phyloP scores from a whole-genome alignment of 2,113 vertebrate species.

The Anoura caudifer region DNA sequence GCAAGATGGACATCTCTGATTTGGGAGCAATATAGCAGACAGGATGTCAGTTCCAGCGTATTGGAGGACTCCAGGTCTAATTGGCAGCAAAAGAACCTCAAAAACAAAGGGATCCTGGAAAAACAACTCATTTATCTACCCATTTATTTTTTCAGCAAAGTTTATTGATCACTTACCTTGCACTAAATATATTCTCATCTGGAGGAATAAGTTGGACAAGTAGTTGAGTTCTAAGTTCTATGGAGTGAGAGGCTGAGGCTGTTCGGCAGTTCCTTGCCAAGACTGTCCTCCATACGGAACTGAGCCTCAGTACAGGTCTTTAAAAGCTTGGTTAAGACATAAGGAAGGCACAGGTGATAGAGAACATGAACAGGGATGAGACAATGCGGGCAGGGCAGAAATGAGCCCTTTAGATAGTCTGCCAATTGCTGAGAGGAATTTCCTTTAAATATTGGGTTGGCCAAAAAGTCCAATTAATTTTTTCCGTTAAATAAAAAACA shows the following conservation, averaged over 20 bases:
- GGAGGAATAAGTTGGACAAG: not conserved
- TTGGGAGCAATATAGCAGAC: not conserved
- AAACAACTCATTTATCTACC: not conserved
- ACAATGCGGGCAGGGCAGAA: fast-evolving
- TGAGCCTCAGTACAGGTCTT: not conserved
- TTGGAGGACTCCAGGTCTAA: not conserved
- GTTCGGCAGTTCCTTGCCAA: not conserved
- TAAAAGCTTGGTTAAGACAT: not conserved
- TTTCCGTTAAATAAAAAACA: too few relatives aligned
- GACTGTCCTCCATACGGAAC: not conserved
- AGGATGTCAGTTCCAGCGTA: not conserved
- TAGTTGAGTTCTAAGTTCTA: not conserved
- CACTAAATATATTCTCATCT: not conserved
- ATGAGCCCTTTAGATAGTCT: not conserved
- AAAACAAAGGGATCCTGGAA: not conserved
- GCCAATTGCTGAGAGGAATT: not conserved
- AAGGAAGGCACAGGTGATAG: not conserved
- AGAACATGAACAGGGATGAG: not conserved
- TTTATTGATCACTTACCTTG: not conserved
- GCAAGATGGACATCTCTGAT: not conserved
- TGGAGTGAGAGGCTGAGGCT: not conserved
- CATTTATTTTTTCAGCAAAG: not conserved
- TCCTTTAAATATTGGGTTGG: not conserved
- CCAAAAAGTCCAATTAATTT: too few relatives aligned
- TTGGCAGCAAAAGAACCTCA: not conserved